Base-by-base conservation (phyloP, 1,140 invertebrate genomes). In the Theocolax elegans region DNA sequence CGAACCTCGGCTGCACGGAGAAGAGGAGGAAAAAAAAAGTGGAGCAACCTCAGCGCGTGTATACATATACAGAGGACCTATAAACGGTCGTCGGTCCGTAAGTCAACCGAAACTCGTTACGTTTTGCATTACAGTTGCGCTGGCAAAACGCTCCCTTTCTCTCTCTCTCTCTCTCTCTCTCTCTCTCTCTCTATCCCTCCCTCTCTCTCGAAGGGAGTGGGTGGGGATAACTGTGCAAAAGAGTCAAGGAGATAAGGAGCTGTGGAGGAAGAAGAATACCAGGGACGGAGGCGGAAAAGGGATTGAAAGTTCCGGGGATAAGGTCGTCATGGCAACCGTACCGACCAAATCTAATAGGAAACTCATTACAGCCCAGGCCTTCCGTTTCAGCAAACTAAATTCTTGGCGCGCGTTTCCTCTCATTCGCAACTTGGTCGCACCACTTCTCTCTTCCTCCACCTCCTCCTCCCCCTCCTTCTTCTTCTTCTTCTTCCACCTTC, bases 281-380 rank as follows among this genome's bases (percentile, higher is more conserved):
- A 15, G 51, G 42, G 27, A 21, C 13, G 38, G 38, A 62, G 27
- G 35, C 69, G 64, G 44, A 64, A 25, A 75, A 74, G 67, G 75
- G 74, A 79, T 77, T 72, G 79, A 77, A 79, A 82, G 77, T 79
- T 76, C 68, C 65, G 72, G 49, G 48, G 53, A 56, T 58, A 40
- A 35, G 71, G 81, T 83, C 75, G 78, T 76, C 73, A 71, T 76
- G 75, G 80, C 75, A 77, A 82, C 81, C 31, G 4, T 56, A 63
- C 73, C 76, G 75, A 78, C 77, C 75, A 83, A 83, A 83, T 83
- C 82, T 83, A 83, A 84, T 85, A 83, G 81, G 79, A 84, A 83
- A 83, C 79, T 84, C 82, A 85, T 85, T 84, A 82, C 80, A 72
- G 70, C 54, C 72, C 67, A 72, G 76, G 75, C 77, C 76, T 81